Conservation (phyloP, 2,888 invertebrate species). For the Polylopha cassiicola region DNA sequence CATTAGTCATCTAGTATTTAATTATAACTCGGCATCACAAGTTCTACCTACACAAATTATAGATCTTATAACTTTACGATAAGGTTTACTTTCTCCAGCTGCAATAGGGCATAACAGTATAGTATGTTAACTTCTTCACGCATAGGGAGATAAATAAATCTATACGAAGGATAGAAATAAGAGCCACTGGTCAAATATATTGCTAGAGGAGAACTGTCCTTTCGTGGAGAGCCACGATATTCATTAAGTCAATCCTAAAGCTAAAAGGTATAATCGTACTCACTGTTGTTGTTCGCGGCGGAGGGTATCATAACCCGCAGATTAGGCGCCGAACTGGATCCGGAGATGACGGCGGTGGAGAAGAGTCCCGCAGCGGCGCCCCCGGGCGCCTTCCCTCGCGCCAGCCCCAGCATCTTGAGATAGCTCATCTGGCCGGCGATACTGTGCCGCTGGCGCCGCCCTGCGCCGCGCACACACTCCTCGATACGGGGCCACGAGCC, state of each 20-base stretch:
- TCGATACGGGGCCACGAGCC: constrained; percentile 41
- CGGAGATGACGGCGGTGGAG: constrained; percentile 97
- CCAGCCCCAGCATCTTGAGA: constrained; percentile 92
- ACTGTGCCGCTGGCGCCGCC: constrained; percentile 95
- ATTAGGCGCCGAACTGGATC: constrained; percentile 94
- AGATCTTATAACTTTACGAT: too few species aligned
- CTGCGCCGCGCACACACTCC: constrained; percentile 62
- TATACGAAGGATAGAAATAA: too few species aligned
- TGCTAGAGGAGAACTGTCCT: constrained; percentile 7
- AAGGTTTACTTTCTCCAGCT: too few species aligned
- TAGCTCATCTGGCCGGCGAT: constrained; percentile 97
- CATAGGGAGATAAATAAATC: too few species aligned
- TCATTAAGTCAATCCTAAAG: constrained; percentile 1
- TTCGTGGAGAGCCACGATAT: background rate
- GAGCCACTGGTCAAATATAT: too few species aligned
- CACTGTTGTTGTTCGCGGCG: constrained; percentile 85
- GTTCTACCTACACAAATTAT: too few species aligned
- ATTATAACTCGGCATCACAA: too few species aligned
- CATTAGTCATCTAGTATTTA: too few species aligned
- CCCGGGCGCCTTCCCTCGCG: constrained; percentile 76
- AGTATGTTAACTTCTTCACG: too few species aligned
- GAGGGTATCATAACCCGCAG: constrained; percentile 91
- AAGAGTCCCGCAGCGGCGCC: constrained; percentile 93
- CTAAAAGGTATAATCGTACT: constrained; percentile 46
- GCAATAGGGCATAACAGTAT: too few species aligned